Conservation (phyloP, 1,140 invertebrate species). For the Lepidurus couesii region DNA sequence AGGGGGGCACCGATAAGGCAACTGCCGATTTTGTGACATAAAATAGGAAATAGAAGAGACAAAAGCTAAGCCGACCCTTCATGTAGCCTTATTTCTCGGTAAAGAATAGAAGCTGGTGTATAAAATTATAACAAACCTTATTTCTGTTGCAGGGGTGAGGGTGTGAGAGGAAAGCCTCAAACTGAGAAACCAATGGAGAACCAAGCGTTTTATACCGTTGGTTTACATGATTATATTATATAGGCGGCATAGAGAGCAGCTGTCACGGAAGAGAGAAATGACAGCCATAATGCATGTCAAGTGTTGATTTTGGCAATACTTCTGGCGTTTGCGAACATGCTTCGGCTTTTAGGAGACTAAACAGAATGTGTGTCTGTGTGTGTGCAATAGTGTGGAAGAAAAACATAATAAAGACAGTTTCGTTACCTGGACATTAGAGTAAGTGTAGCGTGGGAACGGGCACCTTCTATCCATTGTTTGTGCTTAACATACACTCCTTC, state of each 20-base stretch:
- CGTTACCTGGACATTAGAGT: neutral
- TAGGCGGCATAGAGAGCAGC: neutral
- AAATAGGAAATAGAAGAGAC: no score
- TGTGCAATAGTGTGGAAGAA: neutral
- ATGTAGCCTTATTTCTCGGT: no score
- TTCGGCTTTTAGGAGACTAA: neutral
- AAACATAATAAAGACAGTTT: neutral
- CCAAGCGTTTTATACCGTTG: no score
- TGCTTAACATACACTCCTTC: neutral
- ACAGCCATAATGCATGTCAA: neutral
- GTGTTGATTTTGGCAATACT: constrained; percentile 19
- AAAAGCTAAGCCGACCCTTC: no score
- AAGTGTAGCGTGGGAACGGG: neutral
- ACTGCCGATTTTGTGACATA: no score
- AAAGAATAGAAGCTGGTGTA: no score
- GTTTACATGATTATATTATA: no score
- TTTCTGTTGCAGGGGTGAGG: no score
- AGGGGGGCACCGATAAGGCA: no score
- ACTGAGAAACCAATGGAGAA: no score
- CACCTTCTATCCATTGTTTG: neutral
- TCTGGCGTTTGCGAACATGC: neutral
- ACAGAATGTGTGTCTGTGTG: neutral
- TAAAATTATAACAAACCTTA: no score
- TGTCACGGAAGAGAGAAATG: neutral
- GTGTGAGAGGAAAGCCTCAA: no score